These are phyloP conservation scores for Otus sunia DNA, from an alignment of 2,113 vertebrate species.

Conservation along the genomic window DNA sequence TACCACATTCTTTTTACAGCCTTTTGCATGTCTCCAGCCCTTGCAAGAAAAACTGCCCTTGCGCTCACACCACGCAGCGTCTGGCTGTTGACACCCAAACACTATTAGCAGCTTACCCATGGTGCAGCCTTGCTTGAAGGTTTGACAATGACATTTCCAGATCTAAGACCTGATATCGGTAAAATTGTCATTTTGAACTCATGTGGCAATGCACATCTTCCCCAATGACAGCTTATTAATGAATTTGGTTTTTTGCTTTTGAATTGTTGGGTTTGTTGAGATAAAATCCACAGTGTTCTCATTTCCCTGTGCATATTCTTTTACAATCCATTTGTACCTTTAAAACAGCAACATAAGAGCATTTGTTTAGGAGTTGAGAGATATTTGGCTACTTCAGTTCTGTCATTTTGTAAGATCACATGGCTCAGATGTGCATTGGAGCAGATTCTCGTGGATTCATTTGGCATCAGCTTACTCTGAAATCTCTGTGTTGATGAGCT, in stretches of 20 bases:
- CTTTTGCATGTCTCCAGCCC: neutral
- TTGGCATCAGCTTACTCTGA: neutral
- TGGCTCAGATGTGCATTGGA: neutral
- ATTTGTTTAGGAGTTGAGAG: neutral
- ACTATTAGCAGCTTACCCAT: neutral
- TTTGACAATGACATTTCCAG: neutral
- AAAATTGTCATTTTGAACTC: neutral
- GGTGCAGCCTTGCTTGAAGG: neutral
- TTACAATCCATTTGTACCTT: neutral
- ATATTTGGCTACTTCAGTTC: neutral
- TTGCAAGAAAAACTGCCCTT: neutral
- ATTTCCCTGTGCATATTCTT: neutral
- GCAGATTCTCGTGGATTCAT: neutral
- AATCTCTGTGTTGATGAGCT: neutral
- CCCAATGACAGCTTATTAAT: neutral
- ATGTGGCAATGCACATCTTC: neutral
- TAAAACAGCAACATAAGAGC: neutral
- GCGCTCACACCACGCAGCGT: accelerated
- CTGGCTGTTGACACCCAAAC: neutral
- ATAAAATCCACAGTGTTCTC: neutral
- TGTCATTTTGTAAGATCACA: neutral
- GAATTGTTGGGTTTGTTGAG: neutral
- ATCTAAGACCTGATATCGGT: neutral
- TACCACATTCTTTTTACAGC: neutral
- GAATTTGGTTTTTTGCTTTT: neutral